These are phyloP conservation scores for Tetragonula carbonaria DNA, from an alignment of 2,888 invertebrate species.

Conservation along the genomic window DNA sequence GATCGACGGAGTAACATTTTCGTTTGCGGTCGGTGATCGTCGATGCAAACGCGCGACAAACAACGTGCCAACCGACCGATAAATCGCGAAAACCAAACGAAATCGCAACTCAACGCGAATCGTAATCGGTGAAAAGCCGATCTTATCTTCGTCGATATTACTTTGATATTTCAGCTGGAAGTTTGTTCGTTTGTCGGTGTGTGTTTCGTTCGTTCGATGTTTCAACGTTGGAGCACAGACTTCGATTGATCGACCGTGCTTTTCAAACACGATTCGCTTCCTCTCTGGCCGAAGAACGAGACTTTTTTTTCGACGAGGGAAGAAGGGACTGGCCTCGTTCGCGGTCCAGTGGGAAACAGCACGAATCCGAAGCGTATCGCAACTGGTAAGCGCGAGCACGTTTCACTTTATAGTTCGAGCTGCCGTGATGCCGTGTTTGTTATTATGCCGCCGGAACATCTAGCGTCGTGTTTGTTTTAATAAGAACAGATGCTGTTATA, in stretches of 20 bases:
- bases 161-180: not conserved
- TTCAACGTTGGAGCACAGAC: not conserved
- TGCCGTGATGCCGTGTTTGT: not conserved
- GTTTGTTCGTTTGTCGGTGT: not conserved
- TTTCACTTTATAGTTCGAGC: not conserved
- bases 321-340: not conserved
- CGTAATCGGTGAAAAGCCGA: too few species aligned
- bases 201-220: not conserved
- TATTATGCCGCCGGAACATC: not conserved
- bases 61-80: constrained; percentile 29
- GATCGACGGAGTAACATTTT: constrained; percentile 74
- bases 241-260: constrained; percentile 31
- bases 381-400: not conserved
- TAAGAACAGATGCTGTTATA: not conserved
- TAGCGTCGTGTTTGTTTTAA: not conserved
- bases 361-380: not conserved
- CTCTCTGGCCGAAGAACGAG: not conserved
- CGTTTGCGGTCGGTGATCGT: constrained; percentile 59
- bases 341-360: not conserved
- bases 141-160: not conserved
- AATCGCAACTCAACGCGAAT: too few species aligned
- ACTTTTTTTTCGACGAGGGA: not conserved
- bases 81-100: not conserved
- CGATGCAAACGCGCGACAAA: constrained; percentile 36
- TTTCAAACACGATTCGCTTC: constrained; percentile 6